Conservation (phyloP, 2,888 invertebrate species). For the Clepsis dumicolana region DNA sequence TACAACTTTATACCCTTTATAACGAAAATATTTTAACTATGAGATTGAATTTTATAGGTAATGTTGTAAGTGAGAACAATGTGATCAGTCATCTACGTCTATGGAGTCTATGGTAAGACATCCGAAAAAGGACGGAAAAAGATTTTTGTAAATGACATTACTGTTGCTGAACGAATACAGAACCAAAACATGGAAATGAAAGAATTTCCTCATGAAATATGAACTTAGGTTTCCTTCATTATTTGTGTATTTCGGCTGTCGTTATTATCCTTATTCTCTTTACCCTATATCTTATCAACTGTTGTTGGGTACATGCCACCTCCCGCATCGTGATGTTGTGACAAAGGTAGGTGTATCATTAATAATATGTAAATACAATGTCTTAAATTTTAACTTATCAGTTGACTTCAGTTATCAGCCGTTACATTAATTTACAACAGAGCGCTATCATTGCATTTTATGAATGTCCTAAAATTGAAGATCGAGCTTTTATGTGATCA, state of each 20-base stretch:
- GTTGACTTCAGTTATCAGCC: neutral
- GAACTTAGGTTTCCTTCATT: neutral
- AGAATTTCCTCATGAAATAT: neutral
- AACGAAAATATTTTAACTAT: neutral
- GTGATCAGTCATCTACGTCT: no score
- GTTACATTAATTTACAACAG: neutral
- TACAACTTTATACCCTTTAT: neutral
- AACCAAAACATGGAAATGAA: neutral
- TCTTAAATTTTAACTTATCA: neutral
- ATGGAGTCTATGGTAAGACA: no score
- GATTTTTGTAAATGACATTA: no score
- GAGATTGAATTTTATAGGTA: no score
- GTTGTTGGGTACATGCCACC: neutral
- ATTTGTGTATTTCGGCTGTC: neutral
- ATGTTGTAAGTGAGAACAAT: no score
- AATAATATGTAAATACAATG: neutral
- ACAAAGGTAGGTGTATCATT: neutral
- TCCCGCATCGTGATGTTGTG: neutral
- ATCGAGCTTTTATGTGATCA: no score
- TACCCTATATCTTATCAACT: neutral
- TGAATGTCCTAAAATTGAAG: no score
- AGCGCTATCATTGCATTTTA: no score
- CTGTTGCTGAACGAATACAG: no score
- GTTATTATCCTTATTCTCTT: neutral
- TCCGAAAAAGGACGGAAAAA: no score